phyloP scores from a whole-genome alignment of 2,113 vertebrate genomes.

The Amia ocellicauda region DNA sequence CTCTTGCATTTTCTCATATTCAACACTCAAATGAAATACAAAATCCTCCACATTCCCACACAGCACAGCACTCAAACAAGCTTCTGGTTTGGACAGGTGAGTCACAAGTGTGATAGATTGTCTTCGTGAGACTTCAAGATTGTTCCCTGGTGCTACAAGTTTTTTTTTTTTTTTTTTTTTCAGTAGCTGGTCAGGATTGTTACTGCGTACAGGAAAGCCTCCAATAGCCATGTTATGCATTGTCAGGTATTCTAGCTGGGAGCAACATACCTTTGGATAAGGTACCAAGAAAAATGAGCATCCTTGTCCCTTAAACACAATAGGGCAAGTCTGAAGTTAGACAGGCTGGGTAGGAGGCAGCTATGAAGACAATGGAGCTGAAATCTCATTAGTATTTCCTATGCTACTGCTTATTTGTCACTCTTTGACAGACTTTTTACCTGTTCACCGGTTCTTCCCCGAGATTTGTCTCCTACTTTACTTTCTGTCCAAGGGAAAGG shows the following conservation, averaged over 20 bases:
- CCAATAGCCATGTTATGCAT: neutral
- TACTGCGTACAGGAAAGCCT: conserved; percentile 6
- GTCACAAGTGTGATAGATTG: conserved; percentile 50
- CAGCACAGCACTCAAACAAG: conserved; percentile 12
- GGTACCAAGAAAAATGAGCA: conserved; percentile 15
- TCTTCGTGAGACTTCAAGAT: conserved; percentile 26
- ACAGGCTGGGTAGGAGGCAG: neutral
- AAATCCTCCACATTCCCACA: neutral
- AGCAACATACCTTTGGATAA: neutral
- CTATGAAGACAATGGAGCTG: conserved; percentile 27
- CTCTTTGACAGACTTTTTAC: conserved; percentile 9
- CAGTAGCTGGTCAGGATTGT: conserved; percentile 33
- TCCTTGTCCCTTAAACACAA: neutral
- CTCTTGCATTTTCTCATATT: too few relatives aligned
- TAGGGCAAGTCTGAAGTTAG: neutral
- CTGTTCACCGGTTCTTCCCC: conserved; percentile 8
- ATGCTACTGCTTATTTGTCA: conserved; percentile 23
- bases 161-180: too few relatives aligned
- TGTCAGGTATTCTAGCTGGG: neutral
- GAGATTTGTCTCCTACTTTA: conserved; percentile 17
- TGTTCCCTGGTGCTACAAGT: conserved; percentile 20
- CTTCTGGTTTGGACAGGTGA: conserved; percentile 46
- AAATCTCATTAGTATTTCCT: conserved; percentile 32
- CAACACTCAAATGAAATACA: too few relatives aligned
- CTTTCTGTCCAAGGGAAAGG: conserved; percentile 4